Evolutionary conservation across 1,140 invertebrate genomes (phyloP).

Genomic region (Caenorhabditis remanei): DNA sequence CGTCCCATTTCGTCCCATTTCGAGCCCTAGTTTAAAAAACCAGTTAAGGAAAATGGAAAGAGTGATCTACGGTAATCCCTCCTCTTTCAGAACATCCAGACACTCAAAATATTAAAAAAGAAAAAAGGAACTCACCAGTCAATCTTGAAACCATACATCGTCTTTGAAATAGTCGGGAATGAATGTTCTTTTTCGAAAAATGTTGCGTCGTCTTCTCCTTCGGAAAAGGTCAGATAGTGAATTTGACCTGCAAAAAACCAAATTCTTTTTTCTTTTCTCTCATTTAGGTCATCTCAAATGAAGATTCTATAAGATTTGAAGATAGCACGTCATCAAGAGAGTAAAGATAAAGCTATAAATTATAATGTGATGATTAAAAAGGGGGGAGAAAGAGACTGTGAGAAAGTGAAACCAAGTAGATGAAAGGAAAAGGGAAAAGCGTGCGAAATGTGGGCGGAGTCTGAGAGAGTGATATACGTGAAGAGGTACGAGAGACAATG

Average conservation of each 20-base stretch:
- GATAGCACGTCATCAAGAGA: background rate
- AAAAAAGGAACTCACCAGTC: constrained; percentile 2
- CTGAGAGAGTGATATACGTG: constrained; percentile 27
- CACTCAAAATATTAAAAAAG: background rate
- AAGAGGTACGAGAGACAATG: background rate
- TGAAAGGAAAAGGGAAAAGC: constrained; percentile 37
- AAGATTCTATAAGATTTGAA: background rate
- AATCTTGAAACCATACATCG: background rate
- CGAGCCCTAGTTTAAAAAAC: too few relatives aligned
- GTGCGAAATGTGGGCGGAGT: constrained; percentile 52
- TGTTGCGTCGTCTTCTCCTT: background rate
- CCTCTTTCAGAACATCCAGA: background rate
- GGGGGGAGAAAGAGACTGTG: background rate
- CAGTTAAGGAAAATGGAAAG: too few relatives aligned
- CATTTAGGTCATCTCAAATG: background rate
- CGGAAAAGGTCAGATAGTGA: constrained; percentile 52
- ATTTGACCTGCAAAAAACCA: constrained; percentile 46
- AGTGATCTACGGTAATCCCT: too few relatives aligned
- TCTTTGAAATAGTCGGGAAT: background rate
- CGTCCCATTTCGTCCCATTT: too few relatives aligned
- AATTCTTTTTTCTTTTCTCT: background rate
- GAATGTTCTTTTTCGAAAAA: background rate
- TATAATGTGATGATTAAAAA: constrained; percentile 36
- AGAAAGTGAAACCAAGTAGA: constrained; percentile 5
- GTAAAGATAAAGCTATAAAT: constrained; percentile 43